These are phyloP conservation scores for Melieria picta DNA, from an alignment of 2,888 invertebrate species.

Conservation along the genomic window DNA sequence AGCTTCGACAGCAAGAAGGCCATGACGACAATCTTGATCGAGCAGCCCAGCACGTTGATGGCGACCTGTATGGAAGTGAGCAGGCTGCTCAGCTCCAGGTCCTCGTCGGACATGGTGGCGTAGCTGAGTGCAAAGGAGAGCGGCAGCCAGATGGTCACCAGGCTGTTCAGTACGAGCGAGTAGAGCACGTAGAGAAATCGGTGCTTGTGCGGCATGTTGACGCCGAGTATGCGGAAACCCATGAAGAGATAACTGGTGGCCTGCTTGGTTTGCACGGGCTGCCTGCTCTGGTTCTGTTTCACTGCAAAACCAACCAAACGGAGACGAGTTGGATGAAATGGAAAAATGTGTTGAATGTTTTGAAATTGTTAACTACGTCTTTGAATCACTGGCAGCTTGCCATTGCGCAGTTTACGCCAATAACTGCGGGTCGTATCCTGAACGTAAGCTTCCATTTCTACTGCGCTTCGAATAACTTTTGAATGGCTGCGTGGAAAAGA, in stretches of 20 bases:
- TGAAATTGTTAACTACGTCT: no score
- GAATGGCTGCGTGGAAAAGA: no score
- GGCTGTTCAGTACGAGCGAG: conserved; percentile 30
- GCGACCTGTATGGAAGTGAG: conserved; percentile 44
- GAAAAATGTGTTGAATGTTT: no score
- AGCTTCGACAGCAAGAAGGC: conserved; percentile 38
- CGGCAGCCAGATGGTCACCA: conserved; percentile 42
- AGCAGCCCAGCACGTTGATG: conserved; percentile 43
- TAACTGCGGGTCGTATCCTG: no score
- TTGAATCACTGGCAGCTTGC: no score
- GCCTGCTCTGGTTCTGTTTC: background rate
- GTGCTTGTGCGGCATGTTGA: conserved; percentile 34
- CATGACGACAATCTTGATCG: conserved; percentile 40
- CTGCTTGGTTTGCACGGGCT: conserved; percentile 27
- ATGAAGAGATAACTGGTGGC: conserved; percentile 35
- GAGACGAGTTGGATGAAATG: no score
- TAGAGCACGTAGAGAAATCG: conserved; percentile 36
- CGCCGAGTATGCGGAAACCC: conserved; percentile 41
- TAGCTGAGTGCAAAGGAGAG: conserved; percentile 42
- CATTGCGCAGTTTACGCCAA: no score
- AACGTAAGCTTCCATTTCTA: no score
- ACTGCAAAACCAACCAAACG: background rate
- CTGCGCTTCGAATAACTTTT: no score
- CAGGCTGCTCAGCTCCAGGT: conserved; percentile 41
- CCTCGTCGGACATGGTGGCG: conserved; percentile 25